Evolutionary conservation across 2,888 invertebrate species (phyloP), one percentile per base, ranked within the genome.

Genomic region (Trisateles emortualis): DNA sequence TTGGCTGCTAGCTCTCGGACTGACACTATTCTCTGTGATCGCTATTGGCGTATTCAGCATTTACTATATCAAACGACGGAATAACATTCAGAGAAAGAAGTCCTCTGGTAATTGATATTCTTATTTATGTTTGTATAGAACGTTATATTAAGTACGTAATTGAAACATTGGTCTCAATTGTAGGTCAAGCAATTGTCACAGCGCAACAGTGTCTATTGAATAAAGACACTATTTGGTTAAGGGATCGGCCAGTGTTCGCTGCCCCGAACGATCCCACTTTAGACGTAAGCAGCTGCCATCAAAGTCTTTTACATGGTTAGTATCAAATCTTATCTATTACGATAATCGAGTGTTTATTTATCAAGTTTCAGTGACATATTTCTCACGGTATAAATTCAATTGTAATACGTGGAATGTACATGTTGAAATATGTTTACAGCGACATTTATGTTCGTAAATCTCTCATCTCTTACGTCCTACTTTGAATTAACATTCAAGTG

Each of bases 161-260:
- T 86, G 84, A 87, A 79, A 84, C 81, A 79, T 86, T 81, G 78
- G 77, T 81, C 76, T 68, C 73, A 63, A 77, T 88, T 90, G 77
- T 85, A 92, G 92, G 92, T 84, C 92, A 92, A 80, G 87, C 92
- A 73, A 91, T 92, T 81, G 90, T 91, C 59, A 91, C 91, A 63
- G 92, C 92, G 46, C 92, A 92, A 72, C 92, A 91, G 73, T 92
- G 92, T 78, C 77, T 92, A 79, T 86, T 92, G 82, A 92, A 92
- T 86, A 92, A 92, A 81, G 92, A 92, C 75, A 92, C 92, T 59
- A 91, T 92, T 73, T 92, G 92, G 92, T 78, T 92, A 46, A 82
- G 92, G 65, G 92, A 92, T 45, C 81, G 91, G 60, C 90, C 92
- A 26, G 86, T 90, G 54, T 92, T 91, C 67, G 86, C 88, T 24